phyloP scores from a whole-genome alignment of 2,888 invertebrate genomes.

The Drosophila bunnanda region DNA sequence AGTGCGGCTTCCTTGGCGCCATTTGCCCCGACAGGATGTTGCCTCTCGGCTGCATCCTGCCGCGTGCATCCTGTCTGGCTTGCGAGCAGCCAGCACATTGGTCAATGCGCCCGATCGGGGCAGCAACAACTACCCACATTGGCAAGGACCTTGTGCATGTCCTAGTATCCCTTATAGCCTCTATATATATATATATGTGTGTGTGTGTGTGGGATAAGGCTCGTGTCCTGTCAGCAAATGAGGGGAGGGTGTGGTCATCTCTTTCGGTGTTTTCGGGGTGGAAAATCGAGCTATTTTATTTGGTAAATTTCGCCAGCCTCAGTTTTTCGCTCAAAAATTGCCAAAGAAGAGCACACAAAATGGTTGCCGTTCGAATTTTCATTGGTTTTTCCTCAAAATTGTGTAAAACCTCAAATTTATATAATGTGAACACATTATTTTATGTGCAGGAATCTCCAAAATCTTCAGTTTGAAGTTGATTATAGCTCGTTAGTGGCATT shows the following conservation, averaged over 20 bases:
- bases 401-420: too few relatives aligned
- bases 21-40: slow-evolving; percentile 35
- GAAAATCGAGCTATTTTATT: slow-evolving; percentile 37
- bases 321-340: slow-evolving; percentile 16
- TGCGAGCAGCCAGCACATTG: slow-evolving; percentile 64
- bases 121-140: slow-evolving; percentile 33
- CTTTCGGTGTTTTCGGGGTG: slow-evolving; percentile 30
- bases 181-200: not conserved
- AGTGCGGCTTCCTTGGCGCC: slow-evolving; percentile 33
- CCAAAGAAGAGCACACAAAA: slow-evolving; percentile 20
- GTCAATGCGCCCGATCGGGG: slow-evolving; percentile 52
- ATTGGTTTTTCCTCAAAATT: slow-evolving; percentile 4
- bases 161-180: not conserved
- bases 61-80: slow-evolving; percentile 27
- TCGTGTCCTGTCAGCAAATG: slow-evolving; percentile 40
- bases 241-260: slow-evolving; percentile 48
- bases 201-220: slow-evolving; percentile 26
- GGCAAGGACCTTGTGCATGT: not conserved
- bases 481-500: not conserved
- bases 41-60: slow-evolving; percentile 35
- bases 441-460: not conserved
- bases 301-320: slow-evolving; percentile 5
- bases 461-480: not conserved
- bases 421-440: not conserved
- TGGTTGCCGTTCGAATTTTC: slow-evolving; percentile 22